These are phyloP conservation scores for Troilus luridus DNA, from an alignment of 2,888 invertebrate species.

Conservation along the genomic window DNA sequence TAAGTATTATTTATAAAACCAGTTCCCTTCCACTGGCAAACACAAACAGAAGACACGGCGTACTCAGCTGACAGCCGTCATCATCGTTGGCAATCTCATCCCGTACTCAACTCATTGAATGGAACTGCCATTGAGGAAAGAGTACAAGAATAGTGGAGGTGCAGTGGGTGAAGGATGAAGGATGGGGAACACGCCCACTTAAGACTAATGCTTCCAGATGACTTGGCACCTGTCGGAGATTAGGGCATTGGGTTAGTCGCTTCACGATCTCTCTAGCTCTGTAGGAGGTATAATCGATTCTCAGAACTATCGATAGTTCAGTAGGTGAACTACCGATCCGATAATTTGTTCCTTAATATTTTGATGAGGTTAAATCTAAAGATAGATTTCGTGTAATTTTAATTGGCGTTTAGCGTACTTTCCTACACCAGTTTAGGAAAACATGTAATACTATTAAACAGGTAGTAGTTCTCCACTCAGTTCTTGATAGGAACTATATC, in stretches of 20 bases:
- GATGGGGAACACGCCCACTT: conserved; percentile 17
- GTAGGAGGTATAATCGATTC: too few species aligned
- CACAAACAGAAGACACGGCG: background rate
- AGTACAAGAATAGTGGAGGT: background rate
- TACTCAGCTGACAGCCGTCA: background rate
- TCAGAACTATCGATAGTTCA: too few species aligned
- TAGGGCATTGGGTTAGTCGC: conserved; percentile 33
- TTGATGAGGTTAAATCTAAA: too few species aligned
- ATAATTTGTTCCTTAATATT: too few species aligned
- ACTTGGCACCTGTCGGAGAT: conserved; percentile 37
- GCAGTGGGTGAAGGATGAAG: background rate
- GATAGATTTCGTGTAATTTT: too few species aligned
- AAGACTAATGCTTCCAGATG: conserved; percentile 25
- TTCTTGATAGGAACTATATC: too few species aligned
- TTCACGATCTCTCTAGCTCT: background rate
- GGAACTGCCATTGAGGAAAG: background rate
- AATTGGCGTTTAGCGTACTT: too few species aligned
- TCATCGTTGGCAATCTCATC: background rate
- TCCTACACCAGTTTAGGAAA: too few species aligned
- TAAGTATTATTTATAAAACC: background rate
- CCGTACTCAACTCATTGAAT: background rate
- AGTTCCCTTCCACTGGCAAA: background rate
- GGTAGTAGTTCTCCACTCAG: too few species aligned
- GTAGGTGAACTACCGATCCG: too few species aligned
- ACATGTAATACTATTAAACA: too few species aligned